Conservation (phyloP, 2,888 invertebrate genomes). For the Anthophora plumipes region DNA sequence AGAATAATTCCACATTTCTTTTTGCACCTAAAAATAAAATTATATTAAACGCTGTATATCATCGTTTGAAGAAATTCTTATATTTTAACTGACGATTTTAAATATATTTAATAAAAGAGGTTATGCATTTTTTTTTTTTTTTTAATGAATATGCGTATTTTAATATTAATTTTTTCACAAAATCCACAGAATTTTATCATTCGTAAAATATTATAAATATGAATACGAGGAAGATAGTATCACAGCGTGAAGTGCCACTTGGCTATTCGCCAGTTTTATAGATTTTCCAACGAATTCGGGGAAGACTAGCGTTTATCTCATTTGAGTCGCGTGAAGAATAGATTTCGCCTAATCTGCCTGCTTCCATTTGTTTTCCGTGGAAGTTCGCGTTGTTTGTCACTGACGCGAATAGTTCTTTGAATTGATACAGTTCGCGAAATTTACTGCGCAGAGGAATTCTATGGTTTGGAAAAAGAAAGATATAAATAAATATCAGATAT, state of each 20-base stretch:
- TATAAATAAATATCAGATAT: too few relatives aligned
- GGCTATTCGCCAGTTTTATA: conserved; percentile 35
- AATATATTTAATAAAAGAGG: background rate
- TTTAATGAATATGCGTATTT: too few relatives aligned
- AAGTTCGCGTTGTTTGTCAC: background rate
- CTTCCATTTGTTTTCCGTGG: background rate
- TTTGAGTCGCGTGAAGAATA: background rate
- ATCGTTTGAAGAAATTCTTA: background rate
- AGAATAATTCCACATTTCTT: background rate
- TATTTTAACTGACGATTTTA: background rate
- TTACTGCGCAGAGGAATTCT: background rate
- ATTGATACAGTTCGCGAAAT: background rate
- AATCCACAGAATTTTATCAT: too few relatives aligned
- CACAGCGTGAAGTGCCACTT: conserved; percentile 33
- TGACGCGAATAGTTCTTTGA: background rate
- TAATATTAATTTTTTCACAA: too few relatives aligned
- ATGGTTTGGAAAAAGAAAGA: too few relatives aligned
- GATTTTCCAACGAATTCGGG: conserved; percentile 33
- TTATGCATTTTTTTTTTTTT: too few relatives aligned
- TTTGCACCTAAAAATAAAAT: background rate
- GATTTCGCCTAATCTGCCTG: conserved; percentile 30
- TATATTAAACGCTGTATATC: too few relatives aligned
- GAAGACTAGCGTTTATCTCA: conserved; percentile 7
- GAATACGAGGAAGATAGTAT: background rate
- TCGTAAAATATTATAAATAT: too few relatives aligned